These are phyloP conservation scores for Zaprionus vittiger DNA, from an alignment of 1,140 invertebrate genomes.

Conservation along the genomic window DNA sequence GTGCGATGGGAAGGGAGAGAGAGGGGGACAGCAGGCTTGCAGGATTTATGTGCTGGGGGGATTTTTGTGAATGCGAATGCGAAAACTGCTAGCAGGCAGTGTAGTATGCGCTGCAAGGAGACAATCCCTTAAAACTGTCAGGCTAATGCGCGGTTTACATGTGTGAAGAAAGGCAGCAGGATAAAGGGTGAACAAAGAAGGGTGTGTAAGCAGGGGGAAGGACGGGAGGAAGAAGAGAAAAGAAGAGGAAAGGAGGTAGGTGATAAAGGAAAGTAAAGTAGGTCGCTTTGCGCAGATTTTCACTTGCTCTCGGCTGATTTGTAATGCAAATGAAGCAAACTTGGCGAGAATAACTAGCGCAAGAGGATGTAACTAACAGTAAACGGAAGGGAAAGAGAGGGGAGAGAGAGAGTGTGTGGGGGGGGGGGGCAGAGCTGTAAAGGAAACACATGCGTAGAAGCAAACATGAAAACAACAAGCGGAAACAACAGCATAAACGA, in stretches of 20 bases:
- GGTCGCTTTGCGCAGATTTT: conserved; percentile 70
- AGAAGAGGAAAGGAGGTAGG: neutral
- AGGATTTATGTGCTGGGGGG: conserved; percentile 69
- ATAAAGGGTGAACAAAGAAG: neutral
- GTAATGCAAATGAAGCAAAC: conserved; percentile 79
- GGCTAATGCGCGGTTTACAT: conserved; percentile 45
- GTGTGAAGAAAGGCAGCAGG: conserved; percentile 14
- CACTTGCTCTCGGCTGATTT: conserved; percentile 71
- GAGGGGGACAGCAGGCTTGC: neutral
- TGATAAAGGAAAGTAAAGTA: conserved; percentile 48
- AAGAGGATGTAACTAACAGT: conserved; percentile 60
- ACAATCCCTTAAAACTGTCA: conserved; percentile 52
- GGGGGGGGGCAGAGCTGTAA: neutral
- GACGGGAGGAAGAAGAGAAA: neutral
- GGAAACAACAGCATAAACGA: conserved; percentile 36
- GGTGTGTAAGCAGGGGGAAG: neutral
- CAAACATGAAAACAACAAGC: conserved; percentile 40
- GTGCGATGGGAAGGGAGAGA: conserved; percentile 5
- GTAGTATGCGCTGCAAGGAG: conserved; percentile 29
- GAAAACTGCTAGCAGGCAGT: conserved; percentile 61
- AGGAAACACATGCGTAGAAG: conserved; percentile 17
- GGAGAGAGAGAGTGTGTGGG: conserved; percentile 5
- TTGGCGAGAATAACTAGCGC: conserved; percentile 53
- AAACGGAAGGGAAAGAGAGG: neutral
- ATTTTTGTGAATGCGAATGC: conserved; percentile 57